These are phyloP conservation scores for Xenentodon cancila DNA, from an alignment of 2,797 vertebrate species.

Conservation along the genomic window DNA sequence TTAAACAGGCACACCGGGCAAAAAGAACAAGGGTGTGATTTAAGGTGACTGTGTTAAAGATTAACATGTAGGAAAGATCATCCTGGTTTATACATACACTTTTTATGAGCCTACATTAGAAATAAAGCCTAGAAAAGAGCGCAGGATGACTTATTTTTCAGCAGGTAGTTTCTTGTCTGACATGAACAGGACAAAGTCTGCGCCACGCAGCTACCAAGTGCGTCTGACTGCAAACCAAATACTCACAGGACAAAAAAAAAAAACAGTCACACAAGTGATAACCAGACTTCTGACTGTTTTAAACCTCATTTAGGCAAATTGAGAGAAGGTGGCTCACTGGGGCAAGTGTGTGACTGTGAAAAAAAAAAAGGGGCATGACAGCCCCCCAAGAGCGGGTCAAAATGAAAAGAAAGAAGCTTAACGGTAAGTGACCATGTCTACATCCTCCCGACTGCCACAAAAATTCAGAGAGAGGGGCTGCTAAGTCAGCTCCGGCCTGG, in stretches of 20 bases:
- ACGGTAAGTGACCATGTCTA: constrained; percentile 28
- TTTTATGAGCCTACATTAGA: no score
- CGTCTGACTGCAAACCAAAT: neutral
- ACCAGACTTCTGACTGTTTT: constrained; percentile 12
- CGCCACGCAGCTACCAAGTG: neutral
- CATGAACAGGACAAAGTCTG: constrained; percentile 9
- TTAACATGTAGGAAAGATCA: no score
- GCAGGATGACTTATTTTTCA: neutral
- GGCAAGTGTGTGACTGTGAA: constrained; percentile 27
- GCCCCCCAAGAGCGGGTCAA: neutral
- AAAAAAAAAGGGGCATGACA: constrained; percentile 11
- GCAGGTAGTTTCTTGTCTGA: neutral
- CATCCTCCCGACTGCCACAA: constrained; percentile 22
- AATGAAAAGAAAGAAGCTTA: constrained; percentile 26
- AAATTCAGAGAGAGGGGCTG: constrained; percentile 50
- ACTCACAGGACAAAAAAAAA: neutral
- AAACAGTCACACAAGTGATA: constrained; percentile 16
- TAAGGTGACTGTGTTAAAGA: no score
- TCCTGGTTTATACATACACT: no score
- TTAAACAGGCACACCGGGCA: no score
- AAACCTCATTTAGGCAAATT: constrained; percentile 1
- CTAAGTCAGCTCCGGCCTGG: constrained; percentile 58
- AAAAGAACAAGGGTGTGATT: no score
- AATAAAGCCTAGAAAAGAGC: no score
- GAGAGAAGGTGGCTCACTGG: neutral